Base-by-base conservation (phyloP, 2,888 invertebrate species). In the Microdon myrmicae region DNA sequence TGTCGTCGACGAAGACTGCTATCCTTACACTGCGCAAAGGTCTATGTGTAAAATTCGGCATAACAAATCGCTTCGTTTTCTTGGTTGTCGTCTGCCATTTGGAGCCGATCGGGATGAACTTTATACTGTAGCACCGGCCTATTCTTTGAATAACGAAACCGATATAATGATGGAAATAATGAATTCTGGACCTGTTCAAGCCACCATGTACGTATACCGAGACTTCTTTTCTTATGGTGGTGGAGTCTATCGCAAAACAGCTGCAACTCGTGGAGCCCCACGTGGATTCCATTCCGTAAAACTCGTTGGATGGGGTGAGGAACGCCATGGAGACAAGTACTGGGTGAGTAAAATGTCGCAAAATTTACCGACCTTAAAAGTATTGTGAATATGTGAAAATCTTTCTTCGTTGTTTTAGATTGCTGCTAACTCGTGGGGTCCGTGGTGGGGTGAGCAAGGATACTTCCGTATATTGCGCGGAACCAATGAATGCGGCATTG, bases 371-470 rank as follows among this genome's bases (percentile, higher is more conserved):
- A 37, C 13, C 49, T 23, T 25, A 58, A 38, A 16, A 29, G 20
- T 35, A 22, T 32, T 35, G n/a, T n/a, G n/a, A n/a, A n/a, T n/a
- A n/a, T n/a, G n/a, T n/a, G n/a, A n/a, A 7, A 16, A 14, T 28
- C 4, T 4, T 6, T 17, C 25, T 20, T 2, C 26, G 39, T 67
- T 53, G 67, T 80, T 82, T 3, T 82, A 96, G 96, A 83, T 92
- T 74, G 93, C 90, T 28, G 93, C 93, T 34, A 97, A 97, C 81
- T 94, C 94, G 20, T 97, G 97, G 97, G 96, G 97, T 5, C 73
- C 79, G 0, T 82, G 86, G 69, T 97, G 96, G 96, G 97, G 96
- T 6, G 95, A 96, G 75, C 82, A 87, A 64, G 97, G 97, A 0
- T 90, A 87, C 75, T 96, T 97, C 86, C 86, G 89, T 56, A 96